These are phyloP conservation scores for Orthonyx spaldingii DNA, from an alignment of 2,113 vertebrate species.

Conservation along the genomic window DNA sequence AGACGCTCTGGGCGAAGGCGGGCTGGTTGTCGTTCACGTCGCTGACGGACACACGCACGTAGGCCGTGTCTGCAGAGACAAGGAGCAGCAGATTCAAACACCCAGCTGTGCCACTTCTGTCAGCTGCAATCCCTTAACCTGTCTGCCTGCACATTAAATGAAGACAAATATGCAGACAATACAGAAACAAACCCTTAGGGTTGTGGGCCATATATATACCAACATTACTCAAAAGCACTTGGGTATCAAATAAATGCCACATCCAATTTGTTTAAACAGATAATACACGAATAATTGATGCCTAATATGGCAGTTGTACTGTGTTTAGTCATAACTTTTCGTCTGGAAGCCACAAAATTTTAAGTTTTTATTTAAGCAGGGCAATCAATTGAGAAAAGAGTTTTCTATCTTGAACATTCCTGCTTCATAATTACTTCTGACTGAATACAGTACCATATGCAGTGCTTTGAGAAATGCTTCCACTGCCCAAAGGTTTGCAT, in stretches of 20 bases:
- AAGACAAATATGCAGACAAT: slow-evolving; percentile 69
- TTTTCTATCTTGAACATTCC: not conserved
- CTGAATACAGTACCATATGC: not conserved
- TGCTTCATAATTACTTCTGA: not conserved
- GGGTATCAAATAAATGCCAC: slow-evolving; percentile 71
- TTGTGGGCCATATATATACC: slow-evolving; percentile 45
- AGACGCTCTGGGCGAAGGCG: slow-evolving; percentile 73
- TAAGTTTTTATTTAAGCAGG: not conserved
- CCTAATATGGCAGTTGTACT: slow-evolving; percentile 25
- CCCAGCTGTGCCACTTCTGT: slow-evolving; percentile 70
- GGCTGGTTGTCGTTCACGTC: slow-evolving; percentile 91
- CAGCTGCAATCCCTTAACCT: slow-evolving; percentile 63
- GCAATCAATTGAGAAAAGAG: not conserved
- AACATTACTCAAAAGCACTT: slow-evolving; percentile 54
- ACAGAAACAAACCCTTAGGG: slow-evolving; percentile 62
- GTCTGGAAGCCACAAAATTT: slow-evolving; percentile 14
- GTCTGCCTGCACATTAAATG: slow-evolving; percentile 51
- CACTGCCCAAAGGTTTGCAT: not conserved
- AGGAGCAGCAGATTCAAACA: slow-evolving; percentile 52
- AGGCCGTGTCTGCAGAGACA: slow-evolving; percentile 78
- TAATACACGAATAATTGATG: slow-evolving; percentile 72
- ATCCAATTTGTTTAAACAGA: slow-evolving; percentile 69
- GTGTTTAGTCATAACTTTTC: slow-evolving; percentile 17
- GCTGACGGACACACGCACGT: slow-evolving; percentile 82
- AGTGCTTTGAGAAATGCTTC: not conserved